A percentile compares a stretch with the other conserved stretches of the same genome.
Conservation (phyloP, 2,797 vertebrate genomes). For the Leontopithecus rosalia region DNA sequence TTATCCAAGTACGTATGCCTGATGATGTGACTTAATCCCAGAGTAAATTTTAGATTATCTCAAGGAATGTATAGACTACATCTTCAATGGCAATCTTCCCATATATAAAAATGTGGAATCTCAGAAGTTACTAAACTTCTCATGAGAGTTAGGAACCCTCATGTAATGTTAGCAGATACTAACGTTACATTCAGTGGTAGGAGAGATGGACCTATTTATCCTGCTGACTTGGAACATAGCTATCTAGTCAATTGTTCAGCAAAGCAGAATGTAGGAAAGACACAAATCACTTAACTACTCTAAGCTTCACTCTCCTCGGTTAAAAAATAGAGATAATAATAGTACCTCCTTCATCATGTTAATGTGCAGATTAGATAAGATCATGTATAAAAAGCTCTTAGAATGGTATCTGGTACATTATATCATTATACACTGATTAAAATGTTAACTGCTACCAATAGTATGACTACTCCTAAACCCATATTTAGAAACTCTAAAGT, state of each 20-base stretch:
- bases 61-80: not conserved
- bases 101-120: not conserved
- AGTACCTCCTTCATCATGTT: not conserved
- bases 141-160: not conserved
- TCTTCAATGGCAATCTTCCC: not conserved
- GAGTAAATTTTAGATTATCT: not conserved
- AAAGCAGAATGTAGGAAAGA: not conserved
- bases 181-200: not conserved
- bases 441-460: not conserved
- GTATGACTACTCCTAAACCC: conserved; percentile 18
- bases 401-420: not conserved
- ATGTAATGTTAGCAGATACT: too few relatives aligned
- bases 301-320: not conserved
- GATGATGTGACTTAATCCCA: not conserved
- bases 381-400: not conserved
- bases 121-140: not conserved
- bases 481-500: conserved; percentile 26
- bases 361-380: not conserved
- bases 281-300: not conserved
- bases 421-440: not conserved
- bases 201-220: not conserved
- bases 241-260: not conserved
- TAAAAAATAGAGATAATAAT: conserved; percentile 31
- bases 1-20: not conserved
- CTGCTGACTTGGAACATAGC: conserved; percentile 1